Conservation (phyloP, 2,113 vertebrate genomes). For the Cathartes aura region DNA sequence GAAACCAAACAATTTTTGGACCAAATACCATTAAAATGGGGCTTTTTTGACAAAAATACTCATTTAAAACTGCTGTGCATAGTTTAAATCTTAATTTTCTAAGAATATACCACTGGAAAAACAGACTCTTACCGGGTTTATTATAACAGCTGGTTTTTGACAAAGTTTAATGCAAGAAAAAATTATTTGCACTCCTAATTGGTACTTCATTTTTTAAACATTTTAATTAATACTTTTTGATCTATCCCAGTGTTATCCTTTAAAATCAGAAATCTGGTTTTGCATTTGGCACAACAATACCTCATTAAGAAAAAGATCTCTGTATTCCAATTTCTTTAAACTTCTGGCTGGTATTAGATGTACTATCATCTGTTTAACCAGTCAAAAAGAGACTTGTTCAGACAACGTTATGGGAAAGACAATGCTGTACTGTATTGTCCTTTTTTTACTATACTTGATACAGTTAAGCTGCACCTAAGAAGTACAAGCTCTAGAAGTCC, state of each 20-base stretch:
- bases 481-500: background rate
- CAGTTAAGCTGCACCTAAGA: background rate
- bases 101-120: background rate
- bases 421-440: background rate
- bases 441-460: background rate
- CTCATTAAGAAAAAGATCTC: background rate
- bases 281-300: background rate
- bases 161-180: background rate
- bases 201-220: background rate
- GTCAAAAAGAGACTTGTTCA: background rate
- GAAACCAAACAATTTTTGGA: background rate
- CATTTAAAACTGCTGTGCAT: background rate
- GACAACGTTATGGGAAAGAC: background rate
- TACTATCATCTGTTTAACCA: background rate
- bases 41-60: background rate
- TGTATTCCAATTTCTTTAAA: background rate
- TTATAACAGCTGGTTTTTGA: background rate
- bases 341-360: background rate
- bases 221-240: background rate
- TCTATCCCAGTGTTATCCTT: background rate
- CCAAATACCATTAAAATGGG: background rate
- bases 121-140: background rate
- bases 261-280: background rate
- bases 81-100: background rate
- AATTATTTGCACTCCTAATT: background rate